phyloP scores from a whole-genome alignment of 2,113 vertebrate genomes.

The Neoarius graeffei region DNA sequence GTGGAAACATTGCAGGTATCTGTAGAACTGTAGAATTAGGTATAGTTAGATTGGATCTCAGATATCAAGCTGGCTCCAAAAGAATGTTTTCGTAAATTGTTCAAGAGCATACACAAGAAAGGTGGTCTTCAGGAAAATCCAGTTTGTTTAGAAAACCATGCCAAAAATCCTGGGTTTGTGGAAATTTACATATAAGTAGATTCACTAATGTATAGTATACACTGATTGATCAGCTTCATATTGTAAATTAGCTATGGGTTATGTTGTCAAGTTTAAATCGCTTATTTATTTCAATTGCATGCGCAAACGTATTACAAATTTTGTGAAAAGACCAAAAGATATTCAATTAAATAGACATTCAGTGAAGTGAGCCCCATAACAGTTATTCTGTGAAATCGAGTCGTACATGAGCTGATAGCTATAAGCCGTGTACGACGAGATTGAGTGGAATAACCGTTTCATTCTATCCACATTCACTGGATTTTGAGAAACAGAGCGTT shows the following conservation, averaged over 20 bases:
- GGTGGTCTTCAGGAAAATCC: neutral
- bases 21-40: conserved; percentile 19
- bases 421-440: no score
- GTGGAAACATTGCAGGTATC: neutral
- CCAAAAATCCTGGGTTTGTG: neutral
- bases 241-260: neutral
- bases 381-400: no score
- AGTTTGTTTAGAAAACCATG: neutral
- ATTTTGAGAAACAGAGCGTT: no score
- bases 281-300: neutral
- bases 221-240: neutral
- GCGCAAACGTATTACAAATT: neutral
- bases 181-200: neutral
- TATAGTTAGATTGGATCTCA: no score
- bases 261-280: neutral
- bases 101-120: neutral
- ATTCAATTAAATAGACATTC: neutral
- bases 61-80: neutral
- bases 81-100: neutral
- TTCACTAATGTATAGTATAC: neutral
- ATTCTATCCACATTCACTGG: no score
- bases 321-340: neutral
- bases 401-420: no score
- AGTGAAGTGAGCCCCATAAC: neutral
- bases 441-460: no score